Conservation (phyloP, 2,113 vertebrate genomes). For the Pygoscelis antarcticus region DNA sequence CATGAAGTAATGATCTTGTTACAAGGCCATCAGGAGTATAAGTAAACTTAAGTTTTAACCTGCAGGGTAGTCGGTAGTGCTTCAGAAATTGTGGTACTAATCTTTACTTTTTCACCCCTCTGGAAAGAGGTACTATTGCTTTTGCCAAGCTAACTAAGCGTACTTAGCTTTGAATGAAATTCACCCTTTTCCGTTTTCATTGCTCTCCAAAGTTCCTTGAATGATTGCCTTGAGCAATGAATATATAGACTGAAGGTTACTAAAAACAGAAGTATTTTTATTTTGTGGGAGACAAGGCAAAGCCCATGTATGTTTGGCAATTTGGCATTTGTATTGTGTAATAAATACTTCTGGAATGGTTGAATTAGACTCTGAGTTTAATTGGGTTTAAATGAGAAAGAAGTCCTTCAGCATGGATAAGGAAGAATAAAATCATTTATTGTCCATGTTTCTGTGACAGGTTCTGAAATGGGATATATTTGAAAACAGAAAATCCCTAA, state of each 20-base stretch:
- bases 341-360: neutral
- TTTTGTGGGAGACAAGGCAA: neutral
- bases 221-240: neutral
- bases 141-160: neutral
- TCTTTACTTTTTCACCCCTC: neutral
- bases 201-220: neutral
- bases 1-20: neutral
- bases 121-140: neutral
- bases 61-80: neutral
- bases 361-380: neutral
- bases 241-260: neutral
- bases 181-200: neutral
- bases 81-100: neutral
- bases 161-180: neutral
- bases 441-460: neutral
- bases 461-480: neutral
- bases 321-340: neutral
- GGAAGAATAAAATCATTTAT: neutral
- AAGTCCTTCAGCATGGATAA: neutral
- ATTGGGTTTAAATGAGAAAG: neutral
- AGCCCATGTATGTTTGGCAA: neutral
- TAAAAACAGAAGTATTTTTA: neutral
- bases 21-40: neutral
- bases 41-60: neutral
- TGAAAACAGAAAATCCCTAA: neutral